These are phyloP conservation scores for Carlito syrichta DNA, from an alignment of 2,113 vertebrate genomes.

Conservation along the genomic window DNA sequence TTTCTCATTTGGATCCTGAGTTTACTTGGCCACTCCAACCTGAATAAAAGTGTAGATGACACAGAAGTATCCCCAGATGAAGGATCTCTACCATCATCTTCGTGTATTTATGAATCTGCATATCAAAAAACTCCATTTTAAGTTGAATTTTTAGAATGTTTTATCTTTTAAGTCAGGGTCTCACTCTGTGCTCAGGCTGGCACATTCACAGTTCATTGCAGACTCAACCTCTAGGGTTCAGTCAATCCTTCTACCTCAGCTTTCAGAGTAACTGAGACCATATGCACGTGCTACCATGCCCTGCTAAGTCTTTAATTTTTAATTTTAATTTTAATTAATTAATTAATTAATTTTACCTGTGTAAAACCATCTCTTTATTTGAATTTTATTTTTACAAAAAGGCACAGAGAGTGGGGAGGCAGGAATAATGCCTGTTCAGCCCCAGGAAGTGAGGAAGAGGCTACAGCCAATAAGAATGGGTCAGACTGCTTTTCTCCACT, in stretches of 20 bases:
- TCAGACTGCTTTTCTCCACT: not conserved
- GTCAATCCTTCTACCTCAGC: too few species aligned
- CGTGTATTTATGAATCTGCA: not conserved
- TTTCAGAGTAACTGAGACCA: too few species aligned
- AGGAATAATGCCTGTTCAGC: not conserved
- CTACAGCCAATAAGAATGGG: not conserved
- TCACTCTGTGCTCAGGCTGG: too few species aligned
- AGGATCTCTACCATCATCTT: not conserved
- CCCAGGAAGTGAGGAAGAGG: too few species aligned
- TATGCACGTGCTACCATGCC: too few species aligned
- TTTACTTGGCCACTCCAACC: not conserved
- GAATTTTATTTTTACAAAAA: slow-evolving; percentile 37
- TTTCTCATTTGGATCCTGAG: not conserved
- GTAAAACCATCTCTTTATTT: slow-evolving; percentile 15
- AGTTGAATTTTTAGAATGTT: too few species aligned
- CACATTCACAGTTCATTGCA: too few species aligned
- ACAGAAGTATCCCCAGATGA: not conserved
- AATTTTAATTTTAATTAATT: too few species aligned
- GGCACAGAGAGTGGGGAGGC: not conserved
- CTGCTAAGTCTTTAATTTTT: too few species aligned
- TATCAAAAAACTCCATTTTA: not conserved
- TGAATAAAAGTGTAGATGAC: not conserved
- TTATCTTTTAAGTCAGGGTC: too few species aligned
- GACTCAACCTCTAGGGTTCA: too few species aligned
- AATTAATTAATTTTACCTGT: too few species aligned